Evolutionary conservation across 1,140 invertebrate species (phyloP), one percentile per base, ranked within the genome.

Genomic region (Adelges cooleyi): DNA sequence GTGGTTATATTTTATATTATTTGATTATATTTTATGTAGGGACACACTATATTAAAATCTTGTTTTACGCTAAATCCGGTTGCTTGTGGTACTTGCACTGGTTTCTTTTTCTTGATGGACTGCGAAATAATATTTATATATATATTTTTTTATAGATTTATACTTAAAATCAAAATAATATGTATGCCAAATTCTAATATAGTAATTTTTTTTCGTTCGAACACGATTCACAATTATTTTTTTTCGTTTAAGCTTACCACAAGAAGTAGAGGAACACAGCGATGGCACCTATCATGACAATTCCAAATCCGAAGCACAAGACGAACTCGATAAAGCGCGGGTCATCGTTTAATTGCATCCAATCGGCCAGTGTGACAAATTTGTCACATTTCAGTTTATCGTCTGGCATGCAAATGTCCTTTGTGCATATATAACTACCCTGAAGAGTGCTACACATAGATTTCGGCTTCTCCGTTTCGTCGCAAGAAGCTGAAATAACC

Each of bases 341-440:
- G 22, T 48, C 54, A 0, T 29, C n/a, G 9, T 48, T 59, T 6
- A 48, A 17, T 2, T 48, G 42, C 0, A 33, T 36, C 56, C 56
- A 62, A 15, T 40, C 22, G 5, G 56, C 20, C 17, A 46, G 22
- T 20, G 44, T 29, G 42, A 46, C 42, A 20, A 40, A 62, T 20
- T 62, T 29, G 42, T 62, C 42, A 20, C 56, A 62, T 15, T 46
- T 17, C 11, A 62, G 29, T 46, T 62, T 62, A 5, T 62, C 56
- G 13, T 62, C 56, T 18, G 56, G 56, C 56, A 62, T 62, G 15
- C 56, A 62, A 2, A 62, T 46, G n/a, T 62, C 56, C 11, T 62
- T 62, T 3, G 56, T 62, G 13, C 56, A 62, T 33, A 62, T 62
- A 46, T 62, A 62, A 18, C 56, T 62, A 20, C 56, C 56, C 46